These are phyloP conservation scores for Lagria hirta DNA, from an alignment of 2,888 invertebrate species.

Conservation along the genomic window DNA sequence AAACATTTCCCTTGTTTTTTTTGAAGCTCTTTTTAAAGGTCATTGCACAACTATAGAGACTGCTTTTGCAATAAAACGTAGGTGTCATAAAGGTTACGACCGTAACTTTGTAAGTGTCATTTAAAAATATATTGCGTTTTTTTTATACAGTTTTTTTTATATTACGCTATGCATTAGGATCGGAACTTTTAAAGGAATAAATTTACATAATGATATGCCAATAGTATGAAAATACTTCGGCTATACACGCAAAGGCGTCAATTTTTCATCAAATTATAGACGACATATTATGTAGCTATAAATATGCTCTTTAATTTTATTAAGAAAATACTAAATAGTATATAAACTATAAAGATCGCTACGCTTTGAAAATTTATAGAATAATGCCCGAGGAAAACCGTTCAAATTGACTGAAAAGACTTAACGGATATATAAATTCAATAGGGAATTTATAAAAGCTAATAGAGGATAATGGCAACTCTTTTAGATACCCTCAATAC, in stretches of 20 bases:
- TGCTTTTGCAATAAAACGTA: too few relatives aligned
- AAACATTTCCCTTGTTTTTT: too few relatives aligned
- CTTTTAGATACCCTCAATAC: too few relatives aligned
- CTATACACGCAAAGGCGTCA: constrained; percentile 12
- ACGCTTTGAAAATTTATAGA: too few relatives aligned
- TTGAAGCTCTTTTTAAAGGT: too few relatives aligned
- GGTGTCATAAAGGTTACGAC: constrained; percentile 5
- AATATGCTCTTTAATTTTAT: too few relatives aligned
- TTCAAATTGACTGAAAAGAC: constrained; percentile 20
- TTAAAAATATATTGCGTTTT: constrained; percentile 10
- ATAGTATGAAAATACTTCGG: constrained; percentile 22
- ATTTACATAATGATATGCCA: constrained; percentile 24
- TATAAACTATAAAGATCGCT: too few relatives aligned
- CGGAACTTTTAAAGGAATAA: constrained; percentile 20
- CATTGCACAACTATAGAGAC: too few relatives aligned
- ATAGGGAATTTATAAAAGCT: constrained; percentile 21
- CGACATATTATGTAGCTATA: too few relatives aligned
- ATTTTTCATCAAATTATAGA: constrained; percentile 18
- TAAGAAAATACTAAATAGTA: too few relatives aligned
- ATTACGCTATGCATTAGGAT: constrained; percentile 23
- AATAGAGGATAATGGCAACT: too few relatives aligned
- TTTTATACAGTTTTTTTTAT: constrained; percentile 15
- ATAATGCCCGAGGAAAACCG: constrained; percentile 16
- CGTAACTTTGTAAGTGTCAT: constrained; percentile 11
- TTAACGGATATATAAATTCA: constrained; percentile 21